These are phyloP conservation scores for Linnaemya tessellans DNA, from an alignment of 2,888 invertebrate species.

Conservation along the genomic window DNA sequence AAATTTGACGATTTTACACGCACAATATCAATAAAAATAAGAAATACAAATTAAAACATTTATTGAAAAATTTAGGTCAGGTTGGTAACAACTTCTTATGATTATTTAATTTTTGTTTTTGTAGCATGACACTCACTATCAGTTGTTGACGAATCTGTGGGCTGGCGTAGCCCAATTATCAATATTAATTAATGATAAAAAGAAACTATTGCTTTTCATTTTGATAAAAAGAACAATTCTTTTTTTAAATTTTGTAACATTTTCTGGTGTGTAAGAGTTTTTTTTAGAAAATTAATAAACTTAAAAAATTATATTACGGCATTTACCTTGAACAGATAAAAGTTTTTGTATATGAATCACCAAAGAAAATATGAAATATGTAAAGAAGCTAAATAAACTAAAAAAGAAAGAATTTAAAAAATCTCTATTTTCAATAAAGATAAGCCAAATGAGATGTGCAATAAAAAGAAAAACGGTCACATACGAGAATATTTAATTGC, in stretches of 20 bases:
- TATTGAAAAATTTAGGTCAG: conserved; percentile 25
- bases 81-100: background rate
- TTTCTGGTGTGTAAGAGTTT: background rate
- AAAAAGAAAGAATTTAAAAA: conserved; percentile 9
- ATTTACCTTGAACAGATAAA: conserved; percentile 69
- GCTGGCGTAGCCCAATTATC: background rate
- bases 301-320: conserved; percentile 40
- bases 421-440: conserved; percentile 20
- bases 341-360: conserved; percentile 52
- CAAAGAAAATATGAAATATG: background rate
- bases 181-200: conserved; percentile 6
- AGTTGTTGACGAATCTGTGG: background rate
- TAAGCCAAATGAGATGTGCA: conserved; percentile 19
- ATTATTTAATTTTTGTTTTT: background rate
- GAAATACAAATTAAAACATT: no score
- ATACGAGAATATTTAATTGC: background rate
- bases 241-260: background rate
- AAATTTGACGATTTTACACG: conserved; percentile 34
- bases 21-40: conserved; percentile 16
- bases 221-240: background rate
- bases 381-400: background rate
- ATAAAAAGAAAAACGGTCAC: conserved; percentile 9
- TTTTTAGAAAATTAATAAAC: conserved; percentile 6
- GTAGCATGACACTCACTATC: background rate
- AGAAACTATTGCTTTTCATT: background rate